Conservation (phyloP, 2,113 vertebrate species). For the human region GRCh38 chr3:176353501-176354000, state of each 20-base stretch:
- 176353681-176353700: neutral
- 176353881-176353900: neutral
- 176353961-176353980: neutral
- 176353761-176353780: neutral
- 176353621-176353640: neutral
- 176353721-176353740: rapidly evolving
- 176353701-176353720: neutral
- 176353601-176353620: neutral
- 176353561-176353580: neutral
- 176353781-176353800: neutral
- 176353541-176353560: neutral
- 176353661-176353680: neutral
- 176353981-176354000: neutral
- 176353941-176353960: neutral
- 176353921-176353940: neutral
- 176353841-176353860: neutral
- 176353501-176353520: neutral
- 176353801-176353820: neutral
- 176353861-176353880: neutral
- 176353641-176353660: neutral
- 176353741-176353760: rapidly evolving
- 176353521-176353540: neutral
- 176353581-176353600: neutral
- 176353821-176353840: neutral
- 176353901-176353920: neutral